Evolutionary conservation across 2,113 vertebrate species (phyloP).

Genomic region (Lasiurus cinereus): DNA sequence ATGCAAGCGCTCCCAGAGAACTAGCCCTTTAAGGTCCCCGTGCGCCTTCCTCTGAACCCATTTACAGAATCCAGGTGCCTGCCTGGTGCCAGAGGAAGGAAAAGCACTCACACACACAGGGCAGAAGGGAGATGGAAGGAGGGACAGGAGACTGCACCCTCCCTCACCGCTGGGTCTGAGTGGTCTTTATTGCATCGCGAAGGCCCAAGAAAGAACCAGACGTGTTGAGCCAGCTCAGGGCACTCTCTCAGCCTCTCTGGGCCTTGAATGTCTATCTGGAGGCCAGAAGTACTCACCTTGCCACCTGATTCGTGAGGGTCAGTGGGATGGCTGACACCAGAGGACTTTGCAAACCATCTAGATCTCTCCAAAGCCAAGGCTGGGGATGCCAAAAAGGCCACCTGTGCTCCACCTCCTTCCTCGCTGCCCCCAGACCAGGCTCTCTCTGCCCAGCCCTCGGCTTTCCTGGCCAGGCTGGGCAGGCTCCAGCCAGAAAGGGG

Average conservation of each 20-base stretch:
- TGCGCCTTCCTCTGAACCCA: slow-evolving; percentile 20
- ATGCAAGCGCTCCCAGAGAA: background rate
- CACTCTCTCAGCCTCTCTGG: background rate
- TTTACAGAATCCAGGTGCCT: background rate
- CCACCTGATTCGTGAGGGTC: background rate
- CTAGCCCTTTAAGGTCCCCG: background rate
- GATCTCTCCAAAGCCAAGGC: slow-evolving; percentile 39
- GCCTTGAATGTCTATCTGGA: background rate
- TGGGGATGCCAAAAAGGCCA: slow-evolving; percentile 71
- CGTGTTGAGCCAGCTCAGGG: background rate
- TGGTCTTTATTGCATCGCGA: background rate
- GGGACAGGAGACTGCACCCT: background rate
- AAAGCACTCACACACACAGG: background rate
- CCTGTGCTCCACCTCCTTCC: slow-evolving; percentile 50
- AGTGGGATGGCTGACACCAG: background rate
- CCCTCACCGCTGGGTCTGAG: background rate
- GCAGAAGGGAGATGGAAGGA: background rate
- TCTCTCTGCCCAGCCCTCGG: slow-evolving; percentile 26
- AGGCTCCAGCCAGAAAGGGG: slow-evolving; percentile 61
- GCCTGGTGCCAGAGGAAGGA: background rate
- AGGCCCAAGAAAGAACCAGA: background rate
- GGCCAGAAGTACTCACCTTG: background rate
- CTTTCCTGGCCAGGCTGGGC: slow-evolving; percentile 64
- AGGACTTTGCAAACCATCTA: slow-evolving; percentile 16
- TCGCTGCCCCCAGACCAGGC: background rate